These are phyloP conservation scores for Chrysemys picta DNA, from an alignment of 2,113 vertebrate species.

Conservation along the genomic window DNA sequence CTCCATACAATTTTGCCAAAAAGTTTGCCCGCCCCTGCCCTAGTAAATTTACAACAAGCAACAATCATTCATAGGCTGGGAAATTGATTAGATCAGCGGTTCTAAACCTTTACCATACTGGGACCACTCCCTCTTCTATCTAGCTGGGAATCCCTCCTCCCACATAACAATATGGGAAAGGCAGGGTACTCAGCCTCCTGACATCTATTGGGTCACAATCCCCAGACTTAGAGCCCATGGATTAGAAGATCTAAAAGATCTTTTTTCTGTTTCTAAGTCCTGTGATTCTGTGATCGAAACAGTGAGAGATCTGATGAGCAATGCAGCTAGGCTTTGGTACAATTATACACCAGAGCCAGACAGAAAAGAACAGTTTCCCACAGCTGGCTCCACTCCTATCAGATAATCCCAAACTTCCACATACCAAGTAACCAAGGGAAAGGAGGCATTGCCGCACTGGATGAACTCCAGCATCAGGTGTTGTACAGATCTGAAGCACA, in stretches of 20 bases:
- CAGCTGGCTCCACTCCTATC: not conserved
- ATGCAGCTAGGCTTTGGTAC: not conserved
- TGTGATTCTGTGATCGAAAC: not conserved
- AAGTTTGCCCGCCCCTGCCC: no score
- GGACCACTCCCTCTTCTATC: not conserved
- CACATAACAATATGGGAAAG: not conserved
- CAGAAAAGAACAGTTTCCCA: not conserved
- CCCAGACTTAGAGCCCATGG: not conserved
- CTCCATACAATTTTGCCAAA: no score
- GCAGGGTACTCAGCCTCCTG: no score
- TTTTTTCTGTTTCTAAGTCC: not conserved
- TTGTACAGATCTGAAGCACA: not conserved
- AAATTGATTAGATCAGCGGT: not conserved
- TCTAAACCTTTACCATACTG: not conserved
- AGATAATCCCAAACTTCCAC: not conserved
- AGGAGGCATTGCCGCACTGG: not conserved
- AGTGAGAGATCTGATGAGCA: not conserved
- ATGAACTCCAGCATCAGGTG: not conserved
- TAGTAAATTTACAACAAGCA: fast-evolving
- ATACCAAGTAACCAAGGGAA: not conserved
- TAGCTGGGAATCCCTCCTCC: not conserved
- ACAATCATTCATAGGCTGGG: not conserved
- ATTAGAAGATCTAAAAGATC: not conserved
- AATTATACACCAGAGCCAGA: not conserved
- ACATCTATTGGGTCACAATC: not conserved